A percentile compares a stretch with the other conserved stretches of the same genome.
These are phyloP conservation scores for Sacculina carcini DNA, from an alignment of 2,888 invertebrate genomes.

Conservation along the genomic window DNA sequence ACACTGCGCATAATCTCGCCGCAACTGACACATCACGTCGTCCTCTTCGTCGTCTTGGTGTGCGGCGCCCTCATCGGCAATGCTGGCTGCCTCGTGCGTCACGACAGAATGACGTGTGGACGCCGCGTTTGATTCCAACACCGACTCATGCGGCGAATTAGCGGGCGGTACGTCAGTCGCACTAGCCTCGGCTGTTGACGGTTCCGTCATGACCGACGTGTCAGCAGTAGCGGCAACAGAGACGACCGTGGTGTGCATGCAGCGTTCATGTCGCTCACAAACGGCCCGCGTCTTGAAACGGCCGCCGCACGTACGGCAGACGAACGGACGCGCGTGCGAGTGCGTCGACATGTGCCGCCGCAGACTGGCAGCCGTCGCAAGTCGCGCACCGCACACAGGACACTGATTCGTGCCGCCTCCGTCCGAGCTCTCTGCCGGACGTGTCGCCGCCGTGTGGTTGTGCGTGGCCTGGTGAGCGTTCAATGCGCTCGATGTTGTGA, in stretches of 20 bases:
- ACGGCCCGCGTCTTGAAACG: constrained; percentile 30
- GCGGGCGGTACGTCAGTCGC: too few relatives aligned
- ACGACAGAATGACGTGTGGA: too few relatives aligned
- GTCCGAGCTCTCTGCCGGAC: too few relatives aligned
- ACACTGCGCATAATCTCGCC: background rate
- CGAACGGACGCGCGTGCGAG: constrained; percentile 22
- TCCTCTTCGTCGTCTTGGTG: too few relatives aligned
- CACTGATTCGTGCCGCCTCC: constrained; percentile 26
- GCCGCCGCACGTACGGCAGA: constrained; percentile 33
- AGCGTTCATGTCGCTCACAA: constrained; percentile 38
- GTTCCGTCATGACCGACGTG: too few relatives aligned
- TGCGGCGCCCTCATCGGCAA: constrained; percentile 30
- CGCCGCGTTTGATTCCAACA: too few relatives aligned
- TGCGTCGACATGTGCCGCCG: constrained; percentile 27
- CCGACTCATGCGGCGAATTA: too few relatives aligned
- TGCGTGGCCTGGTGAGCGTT: constrained; percentile 19
- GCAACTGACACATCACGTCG: too few relatives aligned
- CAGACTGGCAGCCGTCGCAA: constrained; percentile 29
- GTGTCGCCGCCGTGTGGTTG: constrained; percentile 19
- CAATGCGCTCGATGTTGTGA: constrained; percentile 15
- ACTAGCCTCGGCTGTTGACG: too few relatives aligned
- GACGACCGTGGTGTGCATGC: too few relatives aligned
- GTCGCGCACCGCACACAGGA: constrained; percentile 25
- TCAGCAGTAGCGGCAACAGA: too few relatives aligned
- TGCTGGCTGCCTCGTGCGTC: too few relatives aligned